Evolutionary conservation across 2,888 invertebrate genomes (phyloP), one percentile per base, ranked within the genome.

Genomic region (Macaria liturata): DNA sequence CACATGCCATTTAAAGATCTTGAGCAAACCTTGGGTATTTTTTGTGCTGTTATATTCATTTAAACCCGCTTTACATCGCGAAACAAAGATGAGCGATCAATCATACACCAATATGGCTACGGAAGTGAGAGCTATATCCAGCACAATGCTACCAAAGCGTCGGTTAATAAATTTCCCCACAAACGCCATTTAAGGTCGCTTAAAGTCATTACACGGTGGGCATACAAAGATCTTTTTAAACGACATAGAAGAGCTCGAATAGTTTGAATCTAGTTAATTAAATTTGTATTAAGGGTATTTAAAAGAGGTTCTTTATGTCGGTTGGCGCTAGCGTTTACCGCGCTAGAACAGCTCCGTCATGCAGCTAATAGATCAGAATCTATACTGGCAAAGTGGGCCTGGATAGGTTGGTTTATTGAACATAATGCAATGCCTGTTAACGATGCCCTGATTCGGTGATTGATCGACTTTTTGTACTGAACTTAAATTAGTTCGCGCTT

Each of bases 311-410:
- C 79, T 86, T 85, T 86, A 81, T 86, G 79, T 83, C 76, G 78
- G 75, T 77, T 81, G 88, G 88, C 88, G 90, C 87, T 88, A 84
- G 86, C 86, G 89, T 84, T 85, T 83, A 83, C 81, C 74, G 72
- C 64, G 66, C 62, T 60, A 69, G 72, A 78, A 81, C 48, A 78
- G 91, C 85, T 67, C 51, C 67, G 88, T 91, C 91, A 91, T 80
- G 75, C 69, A 77, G 74, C 78, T 88, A 91, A 91, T 91, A 91
- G 91, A 91, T 90, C 86, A 80, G 79, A 88, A 90, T 91, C 89
- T 88, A 80, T 76, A 79, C 72, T 78, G 72, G 77, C 70, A 78
- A 81, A 86, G 85, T 86, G 83, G 83, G 70, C 70, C 59, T 78
- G 81, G 85, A 83, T 83, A 71, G 82, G 78, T 81, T 82, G 83